A percentile compares a stretch with the other conserved stretches of the same genome.
phyloP scores from a whole-genome alignment of 2,888 invertebrate species.

The Antitype chi region DNA sequence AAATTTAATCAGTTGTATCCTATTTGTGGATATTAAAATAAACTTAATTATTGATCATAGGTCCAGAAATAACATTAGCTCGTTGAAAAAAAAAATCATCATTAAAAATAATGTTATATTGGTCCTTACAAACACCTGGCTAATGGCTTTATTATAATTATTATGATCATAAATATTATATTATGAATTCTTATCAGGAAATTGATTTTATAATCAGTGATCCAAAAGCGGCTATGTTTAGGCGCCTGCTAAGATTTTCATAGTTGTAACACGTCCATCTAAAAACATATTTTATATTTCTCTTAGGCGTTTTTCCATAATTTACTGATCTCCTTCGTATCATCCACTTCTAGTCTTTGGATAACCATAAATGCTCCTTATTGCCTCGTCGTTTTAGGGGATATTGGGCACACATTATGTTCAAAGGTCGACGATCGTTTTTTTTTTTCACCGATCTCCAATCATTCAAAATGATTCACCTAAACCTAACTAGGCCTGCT shows the following conservation, averaged over 20 bases:
- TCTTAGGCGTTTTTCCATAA: constrained; percentile 6
- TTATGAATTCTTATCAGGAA: constrained; percentile 1
- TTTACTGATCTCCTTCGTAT: neutral
- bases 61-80: neutral
- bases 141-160: constrained; percentile 9
- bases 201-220: constrained; percentile 3
- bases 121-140: neutral
- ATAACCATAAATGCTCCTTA: neutral
- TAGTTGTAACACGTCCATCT: neutral
- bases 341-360: neutral
- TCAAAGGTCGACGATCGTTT: too few species aligned
- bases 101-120: neutral
- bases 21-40: neutral
- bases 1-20: neutral
- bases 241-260: constrained; percentile 15
- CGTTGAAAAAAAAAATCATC: neutral
- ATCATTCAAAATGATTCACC: neutral
- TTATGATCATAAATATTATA: constrained; percentile 12
- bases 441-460: neutral
- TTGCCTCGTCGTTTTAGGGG: neutral
- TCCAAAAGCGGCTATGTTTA: too few species aligned
- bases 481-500: neutral
- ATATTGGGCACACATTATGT: neutral
- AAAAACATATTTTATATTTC: neutral
- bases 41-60: neutral